Evolutionary conservation across 2,888 invertebrate species (phyloP).

Genomic region (Taenaris catops): DNA sequence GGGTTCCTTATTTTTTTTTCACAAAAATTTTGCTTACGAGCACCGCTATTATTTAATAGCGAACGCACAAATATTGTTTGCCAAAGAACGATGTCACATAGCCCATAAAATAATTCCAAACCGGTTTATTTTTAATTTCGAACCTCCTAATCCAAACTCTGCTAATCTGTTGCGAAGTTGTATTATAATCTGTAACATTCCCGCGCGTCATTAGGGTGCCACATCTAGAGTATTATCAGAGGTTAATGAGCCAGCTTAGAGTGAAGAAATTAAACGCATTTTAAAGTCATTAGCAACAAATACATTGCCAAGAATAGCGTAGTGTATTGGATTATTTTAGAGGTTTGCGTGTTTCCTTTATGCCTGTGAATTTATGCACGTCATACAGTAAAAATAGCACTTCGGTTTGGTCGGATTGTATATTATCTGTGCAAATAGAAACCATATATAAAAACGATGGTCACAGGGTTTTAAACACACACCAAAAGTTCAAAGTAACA

Average conservation of each 20-base stretch:
- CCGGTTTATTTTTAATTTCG: neutral
- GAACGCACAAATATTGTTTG: no score
- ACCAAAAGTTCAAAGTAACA: no score
- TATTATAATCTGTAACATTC: conserved; percentile 13
- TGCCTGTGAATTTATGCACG: conserved; percentile 20
- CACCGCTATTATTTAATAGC: no score
- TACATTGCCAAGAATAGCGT: conserved; percentile 20
- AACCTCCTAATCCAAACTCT: conserved; percentile 1
- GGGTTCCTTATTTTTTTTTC: no score
- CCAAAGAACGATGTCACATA: no score
- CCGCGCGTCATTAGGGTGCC: conserved; percentile 11
- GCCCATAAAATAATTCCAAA: no score
- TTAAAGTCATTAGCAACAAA: conserved; percentile 23
- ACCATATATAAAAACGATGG: no score
- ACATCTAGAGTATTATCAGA: conserved; percentile 17
- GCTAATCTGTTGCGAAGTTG: neutral
- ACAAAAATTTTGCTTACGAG: no score
- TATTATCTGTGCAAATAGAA: no score
- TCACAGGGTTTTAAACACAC: no score
- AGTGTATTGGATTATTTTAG: conserved; percentile 19
- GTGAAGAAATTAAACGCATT: conserved; percentile 22
- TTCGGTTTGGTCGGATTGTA: conserved; percentile 4
- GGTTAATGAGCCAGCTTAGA: conserved; percentile 22
- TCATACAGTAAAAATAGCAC: conserved; percentile 16
- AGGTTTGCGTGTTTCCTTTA: conserved; percentile 19